Evolutionary conservation across 2,113 vertebrate genomes (phyloP), one percentile per base, ranked within the genome.

Genomic region (Nycticebus coucang): DNA sequence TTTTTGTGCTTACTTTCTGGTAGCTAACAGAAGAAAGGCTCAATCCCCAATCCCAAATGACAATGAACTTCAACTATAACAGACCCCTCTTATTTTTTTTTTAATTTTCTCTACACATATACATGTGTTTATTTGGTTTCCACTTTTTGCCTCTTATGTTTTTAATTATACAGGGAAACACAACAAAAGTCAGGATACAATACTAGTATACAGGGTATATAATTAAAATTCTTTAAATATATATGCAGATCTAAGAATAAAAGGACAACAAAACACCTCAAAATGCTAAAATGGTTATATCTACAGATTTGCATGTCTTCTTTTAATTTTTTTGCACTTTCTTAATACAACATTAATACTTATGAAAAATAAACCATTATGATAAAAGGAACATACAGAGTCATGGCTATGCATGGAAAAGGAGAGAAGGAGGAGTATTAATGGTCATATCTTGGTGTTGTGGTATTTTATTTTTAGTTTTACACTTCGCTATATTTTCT

Each of bases 321-420:
- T 69, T 82, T 75, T 50, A 64, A 62, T 50, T 26, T 80, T 77
- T 89, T 22, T 83, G n/a, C 75, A n/a, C 91, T 94, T 92, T 95
- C 35, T 55, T 95, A 94, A 68, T 60, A 69, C 68, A 53, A 66
- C 30, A 91, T 89, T 95, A 95, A 92, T 91, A 91, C 24, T 85
- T 14, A 88, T 85, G 53, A 88, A 91, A 97, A 96, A 94, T 57
- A 28, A 83, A 87, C 26, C 18, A 22, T 62, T 68, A 87, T 77
- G 66, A 78, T 95, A 93, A 94, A 96, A 84, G 80, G 55, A 95
- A 87, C 71, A 91, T 90, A 93, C 7, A 89, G 93, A 94, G 66
- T 11, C 79, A 87, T 85, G 62, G 10, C 17, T 55, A 87, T n/a
- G 64, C 8, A 79, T 72, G 26, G 37, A 62, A 96, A 95, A 89